phyloP scores from a whole-genome alignment of 2,113 vertebrate genomes.

The Alectura lathami region DNA sequence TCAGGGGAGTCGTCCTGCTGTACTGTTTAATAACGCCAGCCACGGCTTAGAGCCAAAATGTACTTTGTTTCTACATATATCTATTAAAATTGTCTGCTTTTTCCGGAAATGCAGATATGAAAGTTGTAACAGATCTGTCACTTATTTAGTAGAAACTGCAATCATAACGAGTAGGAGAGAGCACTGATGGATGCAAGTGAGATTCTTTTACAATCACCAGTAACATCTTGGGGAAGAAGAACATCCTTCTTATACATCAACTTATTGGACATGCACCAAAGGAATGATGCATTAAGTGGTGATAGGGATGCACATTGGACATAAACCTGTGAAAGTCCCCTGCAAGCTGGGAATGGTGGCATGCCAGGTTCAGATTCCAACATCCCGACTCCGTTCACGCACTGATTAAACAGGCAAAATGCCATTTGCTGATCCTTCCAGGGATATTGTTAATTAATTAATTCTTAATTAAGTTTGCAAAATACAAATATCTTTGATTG shows the following conservation, averaged over 20 bases:
- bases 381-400: neutral
- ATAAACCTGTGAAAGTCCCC: neutral
- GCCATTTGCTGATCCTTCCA: neutral
- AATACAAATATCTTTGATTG: slow-evolving; percentile 48
- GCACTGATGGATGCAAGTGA: neutral
- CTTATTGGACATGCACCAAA: neutral
- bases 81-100: neutral
- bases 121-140: neutral
- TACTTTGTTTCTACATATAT: neutral
- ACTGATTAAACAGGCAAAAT: neutral
- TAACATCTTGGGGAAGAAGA: neutral
- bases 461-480: slow-evolving; percentile 65
- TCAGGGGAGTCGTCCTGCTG: accelerated
- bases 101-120: neutral
- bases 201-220: neutral
- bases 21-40: neutral
- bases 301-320: accelerated
- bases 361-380: neutral
- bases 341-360: neutral
- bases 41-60: neutral
- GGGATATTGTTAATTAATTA: slow-evolving; percentile 34
- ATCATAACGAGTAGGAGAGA: neutral
- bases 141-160: neutral
- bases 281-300: accelerated
- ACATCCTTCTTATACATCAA: neutral